Conservation (phyloP, 2,888 invertebrate genomes). For the Mylabris sibirica region DNA sequence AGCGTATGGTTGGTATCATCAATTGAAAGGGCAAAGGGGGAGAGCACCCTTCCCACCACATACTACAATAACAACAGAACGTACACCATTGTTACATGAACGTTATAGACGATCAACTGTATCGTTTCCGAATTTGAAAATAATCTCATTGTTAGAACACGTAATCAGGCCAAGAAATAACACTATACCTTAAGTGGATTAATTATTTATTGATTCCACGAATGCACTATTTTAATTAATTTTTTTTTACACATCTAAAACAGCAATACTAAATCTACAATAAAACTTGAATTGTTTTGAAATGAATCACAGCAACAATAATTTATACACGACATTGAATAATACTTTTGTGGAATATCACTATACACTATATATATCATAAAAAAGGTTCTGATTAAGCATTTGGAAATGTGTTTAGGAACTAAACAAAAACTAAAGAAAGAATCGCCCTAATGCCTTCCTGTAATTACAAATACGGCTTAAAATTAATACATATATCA, state of each 20-base stretch:
- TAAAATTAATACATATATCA: conserved; percentile 39
- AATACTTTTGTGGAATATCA: conserved; percentile 44
- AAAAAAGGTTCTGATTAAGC: conserved; percentile 39
- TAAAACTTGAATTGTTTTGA: conserved; percentile 52
- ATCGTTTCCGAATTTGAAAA: neutral
- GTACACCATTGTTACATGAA: conserved; percentile 30
- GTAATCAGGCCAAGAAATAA: neutral
- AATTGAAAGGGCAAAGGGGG: conserved; percentile 65
- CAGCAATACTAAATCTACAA: conserved; percentile 55
- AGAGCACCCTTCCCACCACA: conserved; percentile 71
- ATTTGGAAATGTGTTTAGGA: conserved; percentile 39
- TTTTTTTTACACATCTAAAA: conserved; percentile 58
- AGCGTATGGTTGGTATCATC: conserved; percentile 65
- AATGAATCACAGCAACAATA: conserved; percentile 63
- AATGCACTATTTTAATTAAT: conserved; percentile 48
- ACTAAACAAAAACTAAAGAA: conserved; percentile 34
- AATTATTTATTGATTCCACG: conserved; percentile 56
- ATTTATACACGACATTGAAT: conserved; percentile 58
- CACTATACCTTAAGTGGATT: conserved; percentile 22
- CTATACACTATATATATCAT: conserved; percentile 47
- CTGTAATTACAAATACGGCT: conserved; percentile 39
- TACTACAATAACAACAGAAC: conserved; percentile 35
- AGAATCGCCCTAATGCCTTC: conserved; percentile 28
- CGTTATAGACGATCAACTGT: neutral
- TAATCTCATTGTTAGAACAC: neutral